Conservation (phyloP, 2,797 vertebrate genomes). For the Xiphophorus birchmanni region DNA sequence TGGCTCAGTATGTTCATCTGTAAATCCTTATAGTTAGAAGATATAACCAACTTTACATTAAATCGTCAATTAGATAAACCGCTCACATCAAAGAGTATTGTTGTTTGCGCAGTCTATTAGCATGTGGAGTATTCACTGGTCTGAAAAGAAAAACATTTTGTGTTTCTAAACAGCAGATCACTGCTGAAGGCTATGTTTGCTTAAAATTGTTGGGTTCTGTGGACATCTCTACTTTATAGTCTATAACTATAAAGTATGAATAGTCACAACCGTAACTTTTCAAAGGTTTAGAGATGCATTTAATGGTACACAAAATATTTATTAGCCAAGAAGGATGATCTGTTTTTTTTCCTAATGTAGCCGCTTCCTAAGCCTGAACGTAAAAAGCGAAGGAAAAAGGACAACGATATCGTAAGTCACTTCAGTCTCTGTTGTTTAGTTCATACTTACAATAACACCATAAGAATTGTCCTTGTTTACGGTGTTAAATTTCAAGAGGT, state of each 20-base stretch:
- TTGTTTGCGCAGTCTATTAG: not conserved
- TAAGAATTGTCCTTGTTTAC: not conserved
- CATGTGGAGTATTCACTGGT: not conserved
- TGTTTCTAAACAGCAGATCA: not conserved
- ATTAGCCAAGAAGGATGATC: not conserved
- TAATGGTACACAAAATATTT: not conserved
- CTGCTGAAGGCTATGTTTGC: not conserved
- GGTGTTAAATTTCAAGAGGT: not conserved
- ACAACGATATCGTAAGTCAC: slow-evolving; percentile 82
- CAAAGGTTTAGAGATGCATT: not conserved
- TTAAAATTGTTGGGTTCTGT: not conserved
- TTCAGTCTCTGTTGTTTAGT: not conserved
- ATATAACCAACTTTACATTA: not conserved
- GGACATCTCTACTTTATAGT: not conserved
- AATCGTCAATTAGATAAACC: not conserved
- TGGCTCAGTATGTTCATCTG: not conserved
- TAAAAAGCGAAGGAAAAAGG: slow-evolving; percentile 88
- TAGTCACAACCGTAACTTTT: not conserved
- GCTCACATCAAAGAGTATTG: not conserved
- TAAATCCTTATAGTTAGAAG: not conserved
- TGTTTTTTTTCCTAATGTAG: slow-evolving; percentile 29
- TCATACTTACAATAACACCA: not conserved
- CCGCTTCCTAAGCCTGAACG: slow-evolving; percentile 81
- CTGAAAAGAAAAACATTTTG: not conserved
- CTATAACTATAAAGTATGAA: not conserved